A percentile compares a stretch with the other conserved stretches of the same genome.
Conservation (phyloP, 2,888 invertebrate species). For the Sesamia inferens region DNA sequence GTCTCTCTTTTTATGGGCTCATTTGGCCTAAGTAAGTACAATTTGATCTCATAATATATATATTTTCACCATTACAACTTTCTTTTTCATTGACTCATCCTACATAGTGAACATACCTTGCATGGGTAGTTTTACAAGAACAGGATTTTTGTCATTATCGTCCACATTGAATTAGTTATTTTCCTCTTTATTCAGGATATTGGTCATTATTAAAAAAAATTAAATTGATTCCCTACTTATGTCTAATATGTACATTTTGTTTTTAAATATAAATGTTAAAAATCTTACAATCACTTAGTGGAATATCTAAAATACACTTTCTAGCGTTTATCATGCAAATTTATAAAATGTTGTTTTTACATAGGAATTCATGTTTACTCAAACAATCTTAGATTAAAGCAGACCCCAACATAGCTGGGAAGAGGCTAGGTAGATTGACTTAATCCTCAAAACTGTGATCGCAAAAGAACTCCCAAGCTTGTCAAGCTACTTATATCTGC, state of each 20-base stretch:
- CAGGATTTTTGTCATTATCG: neutral
- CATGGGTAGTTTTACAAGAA: neutral
- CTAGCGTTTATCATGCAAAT: neutral
- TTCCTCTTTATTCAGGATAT: neutral
- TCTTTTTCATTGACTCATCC: neutral
- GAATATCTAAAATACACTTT: neutral
- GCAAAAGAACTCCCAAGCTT: no score
- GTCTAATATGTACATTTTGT: slow-evolving; percentile 1
- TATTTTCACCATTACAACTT: neutral
- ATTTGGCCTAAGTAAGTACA: neutral
- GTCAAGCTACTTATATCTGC: neutral
- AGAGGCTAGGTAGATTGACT: neutral
- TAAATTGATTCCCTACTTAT: slow-evolving; percentile 1
- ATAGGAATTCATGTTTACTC: neutral
- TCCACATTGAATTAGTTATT: neutral
- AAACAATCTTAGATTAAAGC: neutral
- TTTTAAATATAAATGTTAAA: neutral
- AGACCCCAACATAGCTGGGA: neutral
- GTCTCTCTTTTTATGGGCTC: neutral
- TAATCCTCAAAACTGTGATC: neutral
- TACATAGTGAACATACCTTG: neutral
- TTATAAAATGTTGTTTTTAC: neutral
- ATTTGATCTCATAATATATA: slow-evolving; percentile 3
- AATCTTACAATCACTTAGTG: neutral
- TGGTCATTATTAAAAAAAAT: neutral